Base-by-base conservation (phyloP, 2,113 vertebrate genomes). In the Pipra filicauda region DNA sequence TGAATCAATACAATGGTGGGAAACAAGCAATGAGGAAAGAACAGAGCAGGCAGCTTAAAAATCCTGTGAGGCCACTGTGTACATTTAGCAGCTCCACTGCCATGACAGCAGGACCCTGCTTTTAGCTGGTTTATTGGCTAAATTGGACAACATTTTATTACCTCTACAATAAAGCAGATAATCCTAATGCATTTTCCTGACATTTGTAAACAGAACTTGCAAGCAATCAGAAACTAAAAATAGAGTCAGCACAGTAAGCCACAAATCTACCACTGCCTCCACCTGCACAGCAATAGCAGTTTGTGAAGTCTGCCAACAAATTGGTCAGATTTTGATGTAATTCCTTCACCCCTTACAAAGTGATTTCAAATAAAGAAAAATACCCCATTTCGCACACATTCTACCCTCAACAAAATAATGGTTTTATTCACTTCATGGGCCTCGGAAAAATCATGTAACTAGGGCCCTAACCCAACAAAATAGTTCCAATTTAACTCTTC, bases 171-270 rank as follows among this genome's bases (percentile, higher is more conserved):
- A 79, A 72, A 88, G 78, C 54, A 91, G 78, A 89, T 89, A 88
- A 95, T 92, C 90, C 83, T 91, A 94, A 96, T 94, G 93, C 73
- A 79, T 96, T 89, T 89, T 51, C 73, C 77, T 87, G 83, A 59
- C 70, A 87, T 91, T 95, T 93, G 69, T 92, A 91, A 96, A 92
- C 12, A 21, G 86, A 93, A 92, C 51, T 78, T 91, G 62, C 62
- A 92, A 94, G 84, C 80, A 83, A 66, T 46, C 58, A 80, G 83
- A 77, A 93, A 62, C 92, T 92, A 97, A 97, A 97, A 97, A 96
- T 85, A 96, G 80, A 95, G 74, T 7, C 55, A 69, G 88, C 77
- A 89, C 55, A 83, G 86, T 85, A 82, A 96, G 88, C 59, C 79
- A 83, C 93, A 94, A 78, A 94, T 77, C 58, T 64, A 31, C 55